Percentiles rank a stretch among this genome's conserved stretches.
phyloP scores from a whole-genome alignment of 2,797 vertebrate species.

The Falco biarmicus region DNA sequence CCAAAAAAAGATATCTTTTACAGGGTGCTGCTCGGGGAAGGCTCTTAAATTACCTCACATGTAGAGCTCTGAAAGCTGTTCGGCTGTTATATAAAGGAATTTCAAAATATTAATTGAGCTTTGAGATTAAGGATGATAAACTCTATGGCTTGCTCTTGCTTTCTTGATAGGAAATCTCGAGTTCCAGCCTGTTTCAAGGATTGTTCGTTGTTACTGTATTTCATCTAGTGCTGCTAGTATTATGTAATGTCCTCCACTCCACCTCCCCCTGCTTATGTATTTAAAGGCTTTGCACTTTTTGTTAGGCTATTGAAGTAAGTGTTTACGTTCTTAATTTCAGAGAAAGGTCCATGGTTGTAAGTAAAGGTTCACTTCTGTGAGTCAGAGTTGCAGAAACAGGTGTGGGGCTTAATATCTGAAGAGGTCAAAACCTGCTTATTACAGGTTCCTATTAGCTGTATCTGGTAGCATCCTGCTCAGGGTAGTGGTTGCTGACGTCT shows the following conservation, averaged over 20 bases:
- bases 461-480: background rate
- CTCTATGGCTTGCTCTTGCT: background rate
- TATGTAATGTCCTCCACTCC: background rate
- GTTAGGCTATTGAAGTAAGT: background rate
- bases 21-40: background rate
- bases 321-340: background rate
- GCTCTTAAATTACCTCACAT: background rate
- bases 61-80: background rate
- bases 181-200: background rate
- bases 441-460: background rate
- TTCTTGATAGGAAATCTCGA: background rate
- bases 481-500: background rate
- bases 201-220: background rate
- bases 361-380: background rate
- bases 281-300: background rate
- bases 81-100: background rate
- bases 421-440: background rate
- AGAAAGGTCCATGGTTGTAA: fast-evolving
- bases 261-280: background rate
- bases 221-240: background rate
- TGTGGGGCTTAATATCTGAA: background rate
- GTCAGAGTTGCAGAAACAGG: background rate
- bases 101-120: background rate
- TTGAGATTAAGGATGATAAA: background rate
- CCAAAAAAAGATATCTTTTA: background rate